Conservation (phyloP, 37 sponge, comb jelly and placozoan genomes). For the Halichondria panicea region DNA sequence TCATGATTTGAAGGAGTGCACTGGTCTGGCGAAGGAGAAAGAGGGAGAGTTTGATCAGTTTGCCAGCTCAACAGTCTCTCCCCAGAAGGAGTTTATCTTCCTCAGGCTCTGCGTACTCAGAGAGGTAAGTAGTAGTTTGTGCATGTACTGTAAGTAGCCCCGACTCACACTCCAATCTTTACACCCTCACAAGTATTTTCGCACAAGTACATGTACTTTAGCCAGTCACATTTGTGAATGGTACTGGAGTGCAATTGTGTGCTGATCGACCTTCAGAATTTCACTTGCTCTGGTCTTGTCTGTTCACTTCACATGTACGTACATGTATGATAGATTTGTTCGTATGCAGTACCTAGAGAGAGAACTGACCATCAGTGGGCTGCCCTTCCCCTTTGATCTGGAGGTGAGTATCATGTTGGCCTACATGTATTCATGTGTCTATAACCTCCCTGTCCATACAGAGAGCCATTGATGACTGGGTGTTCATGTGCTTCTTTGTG, state of each 20-base stretch:
- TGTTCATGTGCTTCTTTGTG: conserved; percentile 99
- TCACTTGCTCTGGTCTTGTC: too few relatives aligned
- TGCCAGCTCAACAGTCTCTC: conserved; percentile 24
- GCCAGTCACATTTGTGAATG: too few relatives aligned
- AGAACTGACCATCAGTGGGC: conserved; percentile 80
- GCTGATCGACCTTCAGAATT: too few relatives aligned
- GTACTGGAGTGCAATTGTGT: too few relatives aligned
- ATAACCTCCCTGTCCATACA: conserved; percentile 22
- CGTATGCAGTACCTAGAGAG: conserved; percentile 83
- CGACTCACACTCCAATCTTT: too few relatives aligned
- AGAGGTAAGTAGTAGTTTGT: conserved; percentile 56
- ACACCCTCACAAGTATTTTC: too few relatives aligned
- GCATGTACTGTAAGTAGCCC: too few relatives aligned
- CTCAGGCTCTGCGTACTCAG: conserved; percentile 82
- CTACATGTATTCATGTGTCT: background rate
- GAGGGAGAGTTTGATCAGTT: conserved; percentile 80
- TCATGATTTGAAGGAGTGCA: conserved; percentile 89
- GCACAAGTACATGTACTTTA: too few relatives aligned
- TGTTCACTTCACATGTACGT: too few relatives aligned
- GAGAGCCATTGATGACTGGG: conserved; percentile 99
- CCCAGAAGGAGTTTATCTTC: conserved; percentile 95
- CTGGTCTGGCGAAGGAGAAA: conserved; percentile 78
- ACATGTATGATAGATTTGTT: background rate
- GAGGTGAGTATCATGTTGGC: conserved; percentile 43
- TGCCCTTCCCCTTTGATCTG: conserved; percentile 86